Evolutionary conservation across 1,140 invertebrate genomes (phyloP).

Genomic region (Trachelipus rathkii): DNA sequence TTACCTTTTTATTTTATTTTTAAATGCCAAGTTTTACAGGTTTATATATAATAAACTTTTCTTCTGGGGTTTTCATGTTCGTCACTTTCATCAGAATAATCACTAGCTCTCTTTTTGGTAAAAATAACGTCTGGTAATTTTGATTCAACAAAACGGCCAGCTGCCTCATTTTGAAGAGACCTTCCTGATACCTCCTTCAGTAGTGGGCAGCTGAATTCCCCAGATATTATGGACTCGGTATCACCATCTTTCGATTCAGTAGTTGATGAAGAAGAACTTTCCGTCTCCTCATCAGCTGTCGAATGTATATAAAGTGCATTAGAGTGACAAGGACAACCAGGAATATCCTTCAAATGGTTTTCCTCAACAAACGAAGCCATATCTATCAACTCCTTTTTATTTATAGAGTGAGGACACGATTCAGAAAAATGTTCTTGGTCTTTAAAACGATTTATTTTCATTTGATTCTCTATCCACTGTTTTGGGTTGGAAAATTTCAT

Average conservation of each 20-base stretch:
- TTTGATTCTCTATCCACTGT: not conserved
- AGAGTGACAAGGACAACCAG: not conserved
- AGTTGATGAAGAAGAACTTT: not conserved
- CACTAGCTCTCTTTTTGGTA: not conserved
- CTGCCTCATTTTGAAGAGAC: not conserved
- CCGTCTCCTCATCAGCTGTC: not conserved
- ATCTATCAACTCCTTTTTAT: not conserved
- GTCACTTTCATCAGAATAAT: not conserved
- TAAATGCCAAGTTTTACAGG: too few relatives aligned
- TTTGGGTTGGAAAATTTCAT: not conserved
- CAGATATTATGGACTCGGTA: not conserved
- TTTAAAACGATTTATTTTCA: not conserved
- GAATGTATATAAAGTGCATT: not conserved
- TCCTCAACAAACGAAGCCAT: not conserved
- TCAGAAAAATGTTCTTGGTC: not conserved
- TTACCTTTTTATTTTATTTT: too few relatives aligned
- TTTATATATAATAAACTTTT: not conserved
- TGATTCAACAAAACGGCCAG: too few relatives aligned
- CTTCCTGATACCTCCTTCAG: not conserved
- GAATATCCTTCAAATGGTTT: not conserved
- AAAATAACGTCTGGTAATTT: not conserved
- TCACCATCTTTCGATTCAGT: not conserved
- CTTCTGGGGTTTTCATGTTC: not conserved
- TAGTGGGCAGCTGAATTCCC: not conserved
- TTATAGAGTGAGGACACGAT: not conserved